phyloP scores from a whole-genome alignment of 2,797 vertebrate genomes.

The Hydrolagus colliei region DNA sequence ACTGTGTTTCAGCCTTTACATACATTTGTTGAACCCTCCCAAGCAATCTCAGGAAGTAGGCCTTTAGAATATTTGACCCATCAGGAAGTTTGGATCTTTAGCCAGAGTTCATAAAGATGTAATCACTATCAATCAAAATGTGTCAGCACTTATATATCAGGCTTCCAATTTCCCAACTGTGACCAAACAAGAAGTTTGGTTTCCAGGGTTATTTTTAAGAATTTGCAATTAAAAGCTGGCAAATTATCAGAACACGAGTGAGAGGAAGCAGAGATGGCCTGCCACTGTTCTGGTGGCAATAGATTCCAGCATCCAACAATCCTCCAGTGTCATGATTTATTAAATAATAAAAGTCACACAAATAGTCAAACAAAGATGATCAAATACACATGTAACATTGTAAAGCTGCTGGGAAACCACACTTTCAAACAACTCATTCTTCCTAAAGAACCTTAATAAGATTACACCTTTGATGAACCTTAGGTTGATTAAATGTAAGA shows the following conservation, averaged over 20 bases:
- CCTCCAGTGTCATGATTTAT: neutral
- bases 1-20: neutral
- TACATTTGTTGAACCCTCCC: conserved; percentile 45
- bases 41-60: conserved; percentile 75
- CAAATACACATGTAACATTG: neutral
- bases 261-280: neutral
- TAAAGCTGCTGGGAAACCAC: neutral
- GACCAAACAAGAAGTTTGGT: conserved; percentile 47
- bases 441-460: neutral
- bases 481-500: neutral
- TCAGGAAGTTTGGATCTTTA: conserved; percentile 77
- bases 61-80: conserved; percentile 63
- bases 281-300: neutral
- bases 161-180: conserved; percentile 59
- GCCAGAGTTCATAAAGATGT: conserved; percentile 79
- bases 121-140: conserved; percentile 71
- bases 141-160: conserved; percentile 58
- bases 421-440: neutral
- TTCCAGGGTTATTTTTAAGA: neutral
- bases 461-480: neutral
- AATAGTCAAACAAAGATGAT: neutral
- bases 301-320: neutral
- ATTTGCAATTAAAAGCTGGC: neutral
- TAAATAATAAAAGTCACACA: neutral
- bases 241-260: neutral